phyloP scores from a whole-genome alignment of 2,797 vertebrate genomes.

The Sebastolobus alascanus region DNA sequence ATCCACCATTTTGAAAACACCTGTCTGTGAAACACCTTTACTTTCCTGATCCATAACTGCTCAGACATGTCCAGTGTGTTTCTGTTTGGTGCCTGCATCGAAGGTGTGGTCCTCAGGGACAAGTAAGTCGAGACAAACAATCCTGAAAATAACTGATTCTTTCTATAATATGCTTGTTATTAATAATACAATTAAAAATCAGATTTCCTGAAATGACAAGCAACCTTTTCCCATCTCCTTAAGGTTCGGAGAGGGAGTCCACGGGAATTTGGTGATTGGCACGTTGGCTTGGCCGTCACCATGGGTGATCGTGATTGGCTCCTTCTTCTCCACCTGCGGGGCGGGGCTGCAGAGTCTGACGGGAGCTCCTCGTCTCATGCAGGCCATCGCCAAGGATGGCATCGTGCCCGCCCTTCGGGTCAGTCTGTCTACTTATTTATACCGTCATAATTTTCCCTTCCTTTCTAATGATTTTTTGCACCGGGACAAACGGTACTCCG shows the following conservation, averaged over 20 bases:
- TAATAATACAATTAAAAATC: not conserved
- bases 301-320: conserved; percentile 97
- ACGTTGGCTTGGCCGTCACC: conserved; percentile 96
- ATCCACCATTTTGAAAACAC: not conserved
- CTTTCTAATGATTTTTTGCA: not conserved
- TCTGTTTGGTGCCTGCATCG: conserved; percentile 96
- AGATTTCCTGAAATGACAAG: not conserved
- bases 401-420: conserved; percentile 96
- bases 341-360: conserved; percentile 98
- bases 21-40: not conserved
- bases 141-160: not conserved
- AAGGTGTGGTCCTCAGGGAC: conserved; percentile 94
- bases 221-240: not conserved
- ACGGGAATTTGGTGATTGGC: conserved; percentile 96
- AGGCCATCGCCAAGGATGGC: conserved; percentile 95
- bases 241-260: conserved; percentile 96
- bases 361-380: conserved; percentile 95
- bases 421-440: conserved; percentile 55
- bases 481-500: not conserved
- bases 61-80: conserved; percentile 92
- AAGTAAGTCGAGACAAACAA: conserved; percentile 88
- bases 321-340: conserved; percentile 97
- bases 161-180: not conserved
- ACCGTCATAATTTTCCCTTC: not conserved
- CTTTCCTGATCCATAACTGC: conserved; percentile 71